A percentile compares a stretch with the other conserved stretches of the same genome.
These are phyloP conservation scores for Chaenodraco wilsoni DNA, from an alignment of 2,797 vertebrate genomes.

Conservation along the genomic window DNA sequence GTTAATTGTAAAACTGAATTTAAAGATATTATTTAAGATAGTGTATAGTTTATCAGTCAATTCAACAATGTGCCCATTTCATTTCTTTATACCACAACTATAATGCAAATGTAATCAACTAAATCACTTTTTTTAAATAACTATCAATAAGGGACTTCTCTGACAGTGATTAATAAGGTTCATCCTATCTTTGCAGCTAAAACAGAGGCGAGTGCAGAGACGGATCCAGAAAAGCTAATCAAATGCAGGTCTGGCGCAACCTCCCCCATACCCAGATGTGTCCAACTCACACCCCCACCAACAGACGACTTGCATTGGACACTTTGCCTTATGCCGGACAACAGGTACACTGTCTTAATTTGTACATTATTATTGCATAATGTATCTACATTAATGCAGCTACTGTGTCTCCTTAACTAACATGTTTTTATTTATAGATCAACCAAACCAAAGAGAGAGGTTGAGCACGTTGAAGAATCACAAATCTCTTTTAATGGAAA, in stretches of 20 bases:
- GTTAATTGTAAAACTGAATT: neutral
- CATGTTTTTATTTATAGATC: conserved; percentile 56
- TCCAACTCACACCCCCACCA: conserved; percentile 37
- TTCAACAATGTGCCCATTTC: neutral
- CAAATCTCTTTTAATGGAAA: conserved; percentile 27
- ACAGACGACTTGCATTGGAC: conserved; percentile 44
- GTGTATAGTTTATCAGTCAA: neutral
- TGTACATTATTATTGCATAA: neutral
- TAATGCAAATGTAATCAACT: neutral
- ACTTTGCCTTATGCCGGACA: conserved; percentile 55
- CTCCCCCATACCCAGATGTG: conserved; percentile 40
- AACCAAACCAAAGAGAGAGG: conserved; percentile 64
- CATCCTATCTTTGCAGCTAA: conserved; percentile 61
- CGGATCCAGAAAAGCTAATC: conserved; percentile 45
- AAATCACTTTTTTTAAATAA: neutral
- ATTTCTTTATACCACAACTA: neutral
- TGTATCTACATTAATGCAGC: neutral
- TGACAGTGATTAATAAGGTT: neutral
- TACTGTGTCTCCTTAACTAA: neutral
- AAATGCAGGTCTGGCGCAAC: conserved; percentile 28
- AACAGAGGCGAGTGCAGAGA: conserved; percentile 18
- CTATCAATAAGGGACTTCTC: no score
- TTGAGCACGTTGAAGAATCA: conserved; percentile 39
- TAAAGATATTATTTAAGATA: neutral
- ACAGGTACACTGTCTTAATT: conserved; percentile 56